A percentile compares a stretch with the other conserved stretches of the same genome.
Conservation (phyloP, 2,888 invertebrate species). For the Noctua fimbriata region DNA sequence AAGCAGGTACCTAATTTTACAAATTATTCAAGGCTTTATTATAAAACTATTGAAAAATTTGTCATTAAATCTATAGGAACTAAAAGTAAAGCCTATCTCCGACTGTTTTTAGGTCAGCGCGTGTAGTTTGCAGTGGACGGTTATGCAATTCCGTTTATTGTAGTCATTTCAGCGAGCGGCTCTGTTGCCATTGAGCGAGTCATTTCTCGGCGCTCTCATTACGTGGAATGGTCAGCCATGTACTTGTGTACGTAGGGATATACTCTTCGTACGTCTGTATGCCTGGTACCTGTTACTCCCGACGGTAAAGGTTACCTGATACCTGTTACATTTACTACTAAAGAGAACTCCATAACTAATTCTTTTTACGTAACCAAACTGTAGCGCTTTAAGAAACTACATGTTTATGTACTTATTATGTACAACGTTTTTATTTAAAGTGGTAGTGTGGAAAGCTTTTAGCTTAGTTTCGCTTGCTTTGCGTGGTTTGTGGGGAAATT, state of each 20-base stretch:
- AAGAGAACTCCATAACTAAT: conserved; percentile 29
- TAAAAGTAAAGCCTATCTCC: conserved; percentile 39
- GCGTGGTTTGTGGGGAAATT: conserved; percentile 27
- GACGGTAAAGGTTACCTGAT: conserved; percentile 10
- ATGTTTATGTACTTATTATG: conserved; percentile 31
- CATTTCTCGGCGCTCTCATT: conserved; percentile 70
- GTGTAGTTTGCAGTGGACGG: conserved; percentile 62
- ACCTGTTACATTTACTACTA: conserved; percentile 43
- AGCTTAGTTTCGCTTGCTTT: conserved; percentile 40
- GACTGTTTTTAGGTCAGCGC: conserved; percentile 56
- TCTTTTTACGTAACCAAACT: conserved; percentile 46
- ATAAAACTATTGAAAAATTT: conserved; percentile 5
- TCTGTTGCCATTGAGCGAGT: conserved; percentile 69
- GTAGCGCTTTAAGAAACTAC: conserved; percentile 12
- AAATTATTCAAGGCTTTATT: not conserved
- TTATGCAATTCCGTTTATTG: conserved; percentile 73
- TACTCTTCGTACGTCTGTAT: conserved; percentile 17
- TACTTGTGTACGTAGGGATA: conserved; percentile 21
- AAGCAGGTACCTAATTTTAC: not conserved
- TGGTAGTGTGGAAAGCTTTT: conserved; percentile 38
- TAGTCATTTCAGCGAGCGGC: conserved; percentile 66
- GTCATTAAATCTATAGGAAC: conserved; percentile 32
- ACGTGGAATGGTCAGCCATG: conserved; percentile 68
- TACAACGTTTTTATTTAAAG: conserved; percentile 51
- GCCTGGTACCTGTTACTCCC: conserved; percentile 46